phyloP scores from a whole-genome alignment of 1,140 invertebrate species.

The Tetramorium simillimum region DNA sequence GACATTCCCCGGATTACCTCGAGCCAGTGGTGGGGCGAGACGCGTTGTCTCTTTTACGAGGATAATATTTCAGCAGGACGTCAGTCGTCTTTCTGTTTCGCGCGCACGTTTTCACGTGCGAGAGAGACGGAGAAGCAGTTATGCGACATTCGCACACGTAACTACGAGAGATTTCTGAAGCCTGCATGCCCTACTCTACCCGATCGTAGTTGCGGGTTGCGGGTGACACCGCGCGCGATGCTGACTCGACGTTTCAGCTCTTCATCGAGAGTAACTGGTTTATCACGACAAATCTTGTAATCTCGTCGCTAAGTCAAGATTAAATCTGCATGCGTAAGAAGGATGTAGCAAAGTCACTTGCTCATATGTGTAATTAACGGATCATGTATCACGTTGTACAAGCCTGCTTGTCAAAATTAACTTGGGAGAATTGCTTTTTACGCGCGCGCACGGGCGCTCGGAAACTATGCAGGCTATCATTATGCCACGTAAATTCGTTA shows the following conservation, averaged over 20 bases:
- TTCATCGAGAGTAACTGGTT: slow-evolving; percentile 34
- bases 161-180: slow-evolving; percentile 31
- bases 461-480: neutral
- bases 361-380: neutral
- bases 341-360: neutral
- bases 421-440: slow-evolving; percentile 5
- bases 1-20: slow-evolving; percentile 68
- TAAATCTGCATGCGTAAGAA: slow-evolving; percentile 20
- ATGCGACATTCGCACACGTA: slow-evolving; percentile 17
- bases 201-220: neutral
- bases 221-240: neutral
- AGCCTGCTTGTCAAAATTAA: slow-evolving; percentile 13
- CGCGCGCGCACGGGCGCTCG: neutral
- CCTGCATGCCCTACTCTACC: neutral
- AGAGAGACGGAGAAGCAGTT: slow-evolving; percentile 55
- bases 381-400: neutral
- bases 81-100: slow-evolving; percentile 65
- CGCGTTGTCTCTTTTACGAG: slow-evolving; percentile 69
- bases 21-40: slow-evolving; percentile 29
- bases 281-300: slow-evolving; percentile 48
- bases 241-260: slow-evolving; percentile 37
- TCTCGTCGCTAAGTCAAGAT: neutral
- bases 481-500: neutral
- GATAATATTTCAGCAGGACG: slow-evolving; percentile 71
- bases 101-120: slow-evolving; percentile 28